Conservation (phyloP, 92 coral and sea anemone genomes). For the Chrysogorgia sp. region DNA sequence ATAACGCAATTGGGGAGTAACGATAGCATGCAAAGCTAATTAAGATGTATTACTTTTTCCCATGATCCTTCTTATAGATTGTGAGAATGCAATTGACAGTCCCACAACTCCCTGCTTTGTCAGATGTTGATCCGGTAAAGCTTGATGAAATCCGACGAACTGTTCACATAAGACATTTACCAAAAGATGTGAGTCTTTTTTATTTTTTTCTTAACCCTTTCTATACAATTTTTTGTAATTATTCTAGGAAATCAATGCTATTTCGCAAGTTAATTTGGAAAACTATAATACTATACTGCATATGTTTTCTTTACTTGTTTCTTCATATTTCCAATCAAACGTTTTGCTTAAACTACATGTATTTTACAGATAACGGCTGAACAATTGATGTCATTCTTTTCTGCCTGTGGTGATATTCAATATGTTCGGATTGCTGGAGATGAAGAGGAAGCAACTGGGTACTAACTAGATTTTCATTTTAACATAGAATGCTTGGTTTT, state of each 20-base stretch:
- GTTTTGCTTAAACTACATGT: neutral
- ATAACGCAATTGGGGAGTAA: too few species aligned
- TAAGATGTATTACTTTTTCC: too few species aligned
- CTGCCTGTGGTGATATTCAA: slow-evolving; percentile 96
- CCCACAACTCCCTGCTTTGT: slow-evolving; percentile 85
- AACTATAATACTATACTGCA: too few species aligned
- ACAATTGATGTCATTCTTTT: slow-evolving; percentile 91
- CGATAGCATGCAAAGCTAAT: too few species aligned
- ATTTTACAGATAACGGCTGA: slow-evolving; percentile 72
- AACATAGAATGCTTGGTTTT: neutral
- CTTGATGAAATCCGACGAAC: slow-evolving; percentile 96
- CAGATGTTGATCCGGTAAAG: slow-evolving; percentile 85
- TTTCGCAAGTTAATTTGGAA: too few species aligned
- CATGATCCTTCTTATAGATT: slow-evolving; percentile 35
- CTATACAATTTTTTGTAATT: too few species aligned
- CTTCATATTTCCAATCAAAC: neutral
- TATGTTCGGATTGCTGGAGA: slow-evolving; percentile 89
- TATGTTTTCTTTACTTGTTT: too few species aligned
- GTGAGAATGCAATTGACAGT: slow-evolving; percentile 81
- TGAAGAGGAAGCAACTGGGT: slow-evolving; percentile 86
- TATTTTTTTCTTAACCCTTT: too few species aligned
- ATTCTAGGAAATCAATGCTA: too few species aligned
- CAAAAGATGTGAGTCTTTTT: slow-evolving; percentile 43
- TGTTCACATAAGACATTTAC: slow-evolving; percentile 74
- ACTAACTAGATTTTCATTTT: neutral